Evolutionary conservation across 2,888 invertebrate genomes (phyloP), one percentile per base, ranked within the genome.

Genomic region (Muscina levida): DNA sequence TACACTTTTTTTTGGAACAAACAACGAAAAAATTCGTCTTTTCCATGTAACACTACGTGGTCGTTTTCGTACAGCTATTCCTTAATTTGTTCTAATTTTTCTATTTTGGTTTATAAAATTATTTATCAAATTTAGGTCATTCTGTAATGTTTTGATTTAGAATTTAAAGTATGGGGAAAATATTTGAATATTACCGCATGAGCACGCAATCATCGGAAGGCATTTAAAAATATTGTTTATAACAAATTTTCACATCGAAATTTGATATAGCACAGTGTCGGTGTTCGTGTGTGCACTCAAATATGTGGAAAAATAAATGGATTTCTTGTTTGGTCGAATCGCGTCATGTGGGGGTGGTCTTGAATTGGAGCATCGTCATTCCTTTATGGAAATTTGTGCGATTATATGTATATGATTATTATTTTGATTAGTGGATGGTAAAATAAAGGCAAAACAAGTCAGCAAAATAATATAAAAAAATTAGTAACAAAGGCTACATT

Each of bases 271-370:
- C 39, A 13, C 17, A 22, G 62, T 62, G 42, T 62, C 42, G 37
- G 62, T 62, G 39, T 62, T 59, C 17, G 59, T 59, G 59, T 15
- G 59, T 59, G 59, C 19, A 19, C 19, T n/a, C n/a, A 10, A 6
- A 8, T 19, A 48, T 48, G 48, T 53, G 53, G 24, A 53, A 24
- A n/a, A n/a, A n/a, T 17, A 24, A 5, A 5, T 31, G 31, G 31
- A 31, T 62, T 62, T 62, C n/a, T 62, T 62, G 17, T 19, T n/a
- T 59, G 15, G 39, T 39, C 39, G 39, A 62, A 42, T 62, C 39
- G 42, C 42, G 62, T 62, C 39, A 62, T 62, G 62, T 62, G 62
- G 62, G 62, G 62, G 62, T 62, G 57, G 31, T 31, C 8, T 44
- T 2, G 11, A 44, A 44, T 44, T 13, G 4, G 11, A 10, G n/a